These are phyloP conservation scores for Rhinoraja longicauda DNA, from an alignment of 2,797 vertebrate genomes.

Conservation along the genomic window DNA sequence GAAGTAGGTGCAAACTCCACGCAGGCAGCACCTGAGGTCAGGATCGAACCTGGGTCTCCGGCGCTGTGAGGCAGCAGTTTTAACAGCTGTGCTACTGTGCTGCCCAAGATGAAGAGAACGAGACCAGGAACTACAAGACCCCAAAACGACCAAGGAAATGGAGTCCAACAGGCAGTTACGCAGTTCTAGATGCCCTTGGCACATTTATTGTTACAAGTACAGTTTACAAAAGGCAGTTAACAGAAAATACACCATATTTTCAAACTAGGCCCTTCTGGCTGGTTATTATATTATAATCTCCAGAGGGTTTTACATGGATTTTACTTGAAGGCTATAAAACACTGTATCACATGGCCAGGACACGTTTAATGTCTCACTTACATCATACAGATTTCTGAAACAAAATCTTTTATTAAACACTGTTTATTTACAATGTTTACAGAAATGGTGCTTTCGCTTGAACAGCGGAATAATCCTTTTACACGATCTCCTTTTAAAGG, in stretches of 20 bases:
- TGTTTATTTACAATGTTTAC: background rate
- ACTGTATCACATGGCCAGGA: background rate
- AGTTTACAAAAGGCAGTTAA: constrained; percentile 73
- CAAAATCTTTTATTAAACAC: constrained; percentile 70
- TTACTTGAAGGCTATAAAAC: background rate
- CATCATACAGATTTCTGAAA: constrained; percentile 87
- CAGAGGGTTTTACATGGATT: background rate
- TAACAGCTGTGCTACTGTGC: too few relatives aligned
- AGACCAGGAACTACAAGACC: background rate
- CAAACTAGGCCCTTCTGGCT: constrained; percentile 58
- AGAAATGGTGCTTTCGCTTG: background rate
- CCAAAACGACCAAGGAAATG: background rate
- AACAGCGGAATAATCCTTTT: background rate
- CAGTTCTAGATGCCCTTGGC: background rate
- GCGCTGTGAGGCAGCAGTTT: too few relatives aligned
- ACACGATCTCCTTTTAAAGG: constrained; percentile 10
- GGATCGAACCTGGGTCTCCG: too few relatives aligned
- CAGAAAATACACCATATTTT: constrained; percentile 69
- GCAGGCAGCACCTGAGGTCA: too few relatives aligned
- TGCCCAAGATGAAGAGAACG: too few relatives aligned
- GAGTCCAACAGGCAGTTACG: background rate
- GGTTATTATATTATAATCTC: background rate
- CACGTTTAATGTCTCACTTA: background rate
- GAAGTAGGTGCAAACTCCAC: too few relatives aligned
- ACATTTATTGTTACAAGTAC: constrained; percentile 76